Conservation (phyloP, 2,113 vertebrate species). For the Neofelis nebulosa region DNA sequence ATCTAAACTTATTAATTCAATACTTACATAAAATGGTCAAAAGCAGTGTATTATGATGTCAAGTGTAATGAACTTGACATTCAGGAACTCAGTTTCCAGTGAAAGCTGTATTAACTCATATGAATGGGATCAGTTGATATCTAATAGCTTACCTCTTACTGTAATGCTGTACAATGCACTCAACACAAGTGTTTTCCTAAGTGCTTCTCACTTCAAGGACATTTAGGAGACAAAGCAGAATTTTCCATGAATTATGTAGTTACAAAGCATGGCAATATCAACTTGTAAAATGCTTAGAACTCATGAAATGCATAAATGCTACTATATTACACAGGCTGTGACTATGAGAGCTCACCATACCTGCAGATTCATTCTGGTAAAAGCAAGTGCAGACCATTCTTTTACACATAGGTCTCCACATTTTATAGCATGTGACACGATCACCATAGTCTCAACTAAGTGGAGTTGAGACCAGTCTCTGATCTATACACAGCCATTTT, state of each 20-base stretch:
- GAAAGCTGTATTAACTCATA: background rate
- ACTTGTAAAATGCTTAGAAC: slow-evolving; percentile 42
- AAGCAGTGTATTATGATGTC: background rate
- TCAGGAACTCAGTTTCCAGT: background rate
- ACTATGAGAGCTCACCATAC: background rate
- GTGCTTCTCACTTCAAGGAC: slow-evolving; percentile 38
- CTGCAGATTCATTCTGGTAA: background rate
- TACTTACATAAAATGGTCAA: slow-evolving; percentile 44
- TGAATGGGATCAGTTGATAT: background rate
- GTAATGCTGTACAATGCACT: background rate
- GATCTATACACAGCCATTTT: background rate
- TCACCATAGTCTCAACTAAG: background rate
- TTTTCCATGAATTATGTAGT: background rate
- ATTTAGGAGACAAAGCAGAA: background rate
- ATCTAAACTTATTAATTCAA: background rate
- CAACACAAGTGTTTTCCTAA: slow-evolving; percentile 36
- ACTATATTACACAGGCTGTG: background rate
- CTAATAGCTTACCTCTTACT: background rate
- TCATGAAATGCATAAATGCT: slow-evolving; percentile 38
- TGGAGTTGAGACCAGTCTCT: background rate
- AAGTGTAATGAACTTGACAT: background rate
- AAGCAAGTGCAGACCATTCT: background rate
- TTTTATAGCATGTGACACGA: background rate
- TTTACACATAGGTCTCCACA: background rate
- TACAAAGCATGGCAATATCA: background rate